These are phyloP conservation scores for Parasteatoda lunata DNA, from an alignment of 2,888 invertebrate species.

Conservation along the genomic window DNA sequence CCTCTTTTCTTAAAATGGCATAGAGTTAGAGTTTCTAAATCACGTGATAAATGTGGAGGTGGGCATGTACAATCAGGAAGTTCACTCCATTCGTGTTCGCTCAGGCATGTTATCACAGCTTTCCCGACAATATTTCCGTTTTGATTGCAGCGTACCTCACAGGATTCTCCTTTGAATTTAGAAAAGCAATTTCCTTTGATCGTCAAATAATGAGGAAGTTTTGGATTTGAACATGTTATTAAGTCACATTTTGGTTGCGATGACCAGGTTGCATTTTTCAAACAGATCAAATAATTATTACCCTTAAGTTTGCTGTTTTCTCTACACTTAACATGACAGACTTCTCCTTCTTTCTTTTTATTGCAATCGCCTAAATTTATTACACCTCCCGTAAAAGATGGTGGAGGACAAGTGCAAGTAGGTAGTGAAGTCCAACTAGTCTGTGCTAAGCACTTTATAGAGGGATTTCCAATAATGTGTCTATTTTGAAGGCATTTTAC, in stretches of 20 bases:
- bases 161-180: too few relatives aligned
- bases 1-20: constrained; percentile 11
- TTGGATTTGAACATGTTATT: too few relatives aligned
- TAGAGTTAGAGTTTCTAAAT: not conserved
- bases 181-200: too few relatives aligned
- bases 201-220: too few relatives aligned
- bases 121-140: too few relatives aligned
- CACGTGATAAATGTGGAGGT: not conserved
- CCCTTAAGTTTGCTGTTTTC: not conserved
- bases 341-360: not conserved
- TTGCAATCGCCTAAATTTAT: constrained; percentile 4
- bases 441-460: not conserved
- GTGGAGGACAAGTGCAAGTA: constrained; percentile 9
- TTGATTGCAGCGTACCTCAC: too few relatives aligned
- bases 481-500: constrained; percentile 1
- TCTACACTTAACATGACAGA: not conserved
- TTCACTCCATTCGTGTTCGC: too few relatives aligned
- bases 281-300: not conserved
- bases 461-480: not conserved
- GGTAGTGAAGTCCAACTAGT: constrained; percentile 6
- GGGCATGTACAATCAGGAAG: not conserved
- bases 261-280: not conserved
- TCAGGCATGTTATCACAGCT: too few relatives aligned
- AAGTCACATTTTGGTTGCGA: not conserved
- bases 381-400: not conserved